Percentiles rank a stretch among this genome's conserved stretches.
phyloP scores from a whole-genome alignment of 2,797 vertebrate species.

The Sarcophilus harrisii region DNA sequence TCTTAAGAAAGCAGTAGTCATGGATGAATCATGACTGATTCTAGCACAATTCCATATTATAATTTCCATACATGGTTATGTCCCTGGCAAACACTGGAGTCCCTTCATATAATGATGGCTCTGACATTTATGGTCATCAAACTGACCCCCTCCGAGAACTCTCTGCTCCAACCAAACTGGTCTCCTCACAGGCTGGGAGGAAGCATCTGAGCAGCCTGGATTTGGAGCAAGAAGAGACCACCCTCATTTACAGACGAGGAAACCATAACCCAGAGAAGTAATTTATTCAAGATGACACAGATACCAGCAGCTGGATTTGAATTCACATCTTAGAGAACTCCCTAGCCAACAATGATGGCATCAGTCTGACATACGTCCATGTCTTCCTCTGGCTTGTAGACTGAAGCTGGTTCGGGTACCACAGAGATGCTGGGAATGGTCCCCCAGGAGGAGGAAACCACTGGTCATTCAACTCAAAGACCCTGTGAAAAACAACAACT shows the following conservation, averaged over 20 bases:
- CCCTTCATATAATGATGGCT: background rate
- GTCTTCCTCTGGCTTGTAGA: background rate
- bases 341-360: background rate
- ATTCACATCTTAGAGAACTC: background rate
- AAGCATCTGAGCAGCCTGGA: background rate
- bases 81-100: background rate
- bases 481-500: background rate
- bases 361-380: background rate
- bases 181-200: too few species aligned
- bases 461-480: background rate
- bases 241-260: too few species aligned
- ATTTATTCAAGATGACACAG: too few species aligned
- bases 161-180: background rate
- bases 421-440: background rate
- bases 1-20: too few species aligned
- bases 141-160: constrained; percentile 11
- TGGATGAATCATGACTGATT: too few species aligned
- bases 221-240: background rate
- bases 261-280: too few species aligned
- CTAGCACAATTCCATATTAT: too few species aligned
- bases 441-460: background rate
- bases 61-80: too few species aligned
- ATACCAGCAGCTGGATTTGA: too few species aligned
- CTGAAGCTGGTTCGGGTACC: background rate
- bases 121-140: background rate